Evolutionary conservation across 1,140 invertebrate species (phyloP), one percentile per base, ranked within the genome.

Genomic region (Cyrtorhinus lividipennis): DNA sequence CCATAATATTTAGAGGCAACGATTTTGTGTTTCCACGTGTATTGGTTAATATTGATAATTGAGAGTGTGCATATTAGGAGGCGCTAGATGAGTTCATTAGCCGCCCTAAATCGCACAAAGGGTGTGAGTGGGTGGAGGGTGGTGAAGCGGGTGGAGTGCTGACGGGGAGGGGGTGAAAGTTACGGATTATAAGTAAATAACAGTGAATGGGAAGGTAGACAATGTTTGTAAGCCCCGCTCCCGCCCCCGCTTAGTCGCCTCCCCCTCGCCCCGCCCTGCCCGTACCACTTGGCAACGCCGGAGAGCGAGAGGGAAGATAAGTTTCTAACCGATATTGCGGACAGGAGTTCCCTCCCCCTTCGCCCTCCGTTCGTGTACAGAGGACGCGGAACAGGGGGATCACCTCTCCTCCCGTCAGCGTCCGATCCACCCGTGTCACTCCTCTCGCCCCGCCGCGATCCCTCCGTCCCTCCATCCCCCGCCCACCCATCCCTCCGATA

Each of bases 271-370:
- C 20, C 48, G 20, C 18, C 48, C 10, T 5, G 10, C 48, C 18
- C 3, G 22, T 58, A 48, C 57, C 62, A 63, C 62, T 63, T 63
- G 62, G 62, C 62, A 63, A 63, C 62, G 27, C 45, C 23, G 61
- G 38, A 56, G 24, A 53, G 46, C 18, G 44, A 24, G 61, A 24
- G 44, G 27, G 24, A 60, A 2, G 59, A 30, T 53, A 53, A 20
- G 48, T n/a, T 53, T 53, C 58, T 59, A 59, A 59, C 58, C 58
- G 58, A 59, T 59, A 59, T 59, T 59, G 58, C 58, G 58, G 58
- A 59, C 24, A 30, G 58, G 58, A 30, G 48, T 53, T 22, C 48
- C 48, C 48, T n/a, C n/a, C 13, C 20, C 13, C 24, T 5, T 12
- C 23, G 24, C 23, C 20, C 20, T 20, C 15, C 26, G 22, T n/a